A percentile compares a stretch with the other conserved stretches of the same genome.
Evolutionary conservation across 2,797 vertebrate species (phyloP).

Genomic region (Sebastiscus albofasciatus): DNA sequence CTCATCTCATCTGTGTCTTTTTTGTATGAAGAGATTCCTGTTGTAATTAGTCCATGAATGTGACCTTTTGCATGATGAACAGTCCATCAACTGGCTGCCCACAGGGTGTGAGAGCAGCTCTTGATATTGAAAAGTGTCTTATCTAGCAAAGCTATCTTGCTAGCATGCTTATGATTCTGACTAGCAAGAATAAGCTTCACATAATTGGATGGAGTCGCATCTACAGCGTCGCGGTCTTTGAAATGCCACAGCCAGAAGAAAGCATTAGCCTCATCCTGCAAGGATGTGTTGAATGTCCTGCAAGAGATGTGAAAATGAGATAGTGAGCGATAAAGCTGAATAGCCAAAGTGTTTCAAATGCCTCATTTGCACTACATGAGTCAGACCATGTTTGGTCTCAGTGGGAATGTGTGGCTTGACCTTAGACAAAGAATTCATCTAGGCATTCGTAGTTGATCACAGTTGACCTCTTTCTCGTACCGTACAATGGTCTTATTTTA

Average conservation of each 20-base stretch:
- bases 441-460: conserved; percentile 61
- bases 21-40: conserved; percentile 60
- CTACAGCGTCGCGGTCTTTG: conserved; percentile 50
- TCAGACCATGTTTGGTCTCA: conserved; percentile 74
- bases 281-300: conserved; percentile 69
- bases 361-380: conserved; percentile 80
- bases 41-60: conserved; percentile 73
- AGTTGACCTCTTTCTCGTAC: conserved; percentile 64
- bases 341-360: conserved; percentile 76
- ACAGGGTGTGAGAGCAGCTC: conserved; percentile 63
- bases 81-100: conserved; percentile 67
- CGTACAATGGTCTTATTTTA: conserved; percentile 69
- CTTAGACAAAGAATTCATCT: conserved; percentile 73
- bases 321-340: conserved; percentile 72
- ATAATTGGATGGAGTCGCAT: conserved; percentile 76
- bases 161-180: conserved; percentile 65
- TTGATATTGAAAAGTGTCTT: conserved; percentile 70
- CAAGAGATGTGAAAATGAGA: conserved; percentile 73
- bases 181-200: conserved; percentile 66
- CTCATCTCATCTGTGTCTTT: conserved; percentile 41
- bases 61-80: conserved; percentile 80
- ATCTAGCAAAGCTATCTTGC: conserved; percentile 69
- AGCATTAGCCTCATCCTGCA: conserved; percentile 69
- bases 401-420: conserved; percentile 70
- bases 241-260: conserved; percentile 78